Evolutionary conservation across 2,113 vertebrate species (phyloP).

Genomic region (Lamprologus tigripictilis): DNA sequence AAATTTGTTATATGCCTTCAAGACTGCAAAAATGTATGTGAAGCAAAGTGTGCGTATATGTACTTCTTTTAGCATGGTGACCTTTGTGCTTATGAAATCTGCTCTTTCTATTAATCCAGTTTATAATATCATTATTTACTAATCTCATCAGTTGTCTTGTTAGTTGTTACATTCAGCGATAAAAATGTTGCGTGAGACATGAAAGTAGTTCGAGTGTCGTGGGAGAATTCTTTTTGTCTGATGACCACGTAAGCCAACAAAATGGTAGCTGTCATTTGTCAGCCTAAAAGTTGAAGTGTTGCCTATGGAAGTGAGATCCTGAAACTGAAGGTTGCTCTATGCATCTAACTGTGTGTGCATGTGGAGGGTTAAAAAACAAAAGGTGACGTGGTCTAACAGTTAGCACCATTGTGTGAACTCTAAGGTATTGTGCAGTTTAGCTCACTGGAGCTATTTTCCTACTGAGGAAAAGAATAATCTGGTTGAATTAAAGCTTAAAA

Average conservation of each 20-base stretch:
- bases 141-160: background rate
- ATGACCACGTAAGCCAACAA: background rate
- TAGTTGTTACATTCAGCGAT: background rate
- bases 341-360: background rate
- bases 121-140: background rate
- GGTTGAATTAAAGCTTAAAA: background rate
- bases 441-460: background rate
- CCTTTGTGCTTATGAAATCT: background rate
- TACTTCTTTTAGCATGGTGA: background rate
- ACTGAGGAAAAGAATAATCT: background rate
- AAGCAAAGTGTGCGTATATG: background rate
- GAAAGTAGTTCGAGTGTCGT: background rate
- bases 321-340: background rate
- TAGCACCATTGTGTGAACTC: background rate
- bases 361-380: background rate
- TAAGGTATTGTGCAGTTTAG: background rate
- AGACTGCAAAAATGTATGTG: background rate
- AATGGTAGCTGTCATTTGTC: background rate
- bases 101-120: background rate
- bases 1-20: background rate
- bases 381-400: background rate
- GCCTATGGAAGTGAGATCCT: background rate
- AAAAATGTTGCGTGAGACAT: background rate
- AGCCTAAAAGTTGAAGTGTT: background rate
- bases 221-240: background rate